A percentile compares a stretch with the other conserved stretches of the same genome.
Conservation (phyloP, 1,140 invertebrate genomes). For the Zeugodacus cucurbitae region DNA sequence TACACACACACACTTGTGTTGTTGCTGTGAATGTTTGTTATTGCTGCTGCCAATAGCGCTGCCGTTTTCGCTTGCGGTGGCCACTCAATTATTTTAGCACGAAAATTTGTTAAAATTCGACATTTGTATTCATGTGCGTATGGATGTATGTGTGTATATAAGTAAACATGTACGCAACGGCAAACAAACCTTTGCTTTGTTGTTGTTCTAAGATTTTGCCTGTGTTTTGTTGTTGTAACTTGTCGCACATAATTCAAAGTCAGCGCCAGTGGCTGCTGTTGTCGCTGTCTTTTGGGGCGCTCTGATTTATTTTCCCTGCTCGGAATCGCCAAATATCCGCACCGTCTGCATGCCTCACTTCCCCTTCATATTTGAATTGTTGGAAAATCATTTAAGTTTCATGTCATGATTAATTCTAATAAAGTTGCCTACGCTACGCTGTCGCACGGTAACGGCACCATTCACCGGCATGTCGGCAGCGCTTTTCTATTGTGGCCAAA, state of each 20-base stretch:
- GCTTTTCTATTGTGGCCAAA: not conserved
- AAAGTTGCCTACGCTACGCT: not conserved
- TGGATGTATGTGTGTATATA: not conserved
- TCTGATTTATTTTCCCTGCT: slow-evolving; percentile 5
- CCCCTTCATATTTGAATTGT: not conserved
- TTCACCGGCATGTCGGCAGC: not conserved
- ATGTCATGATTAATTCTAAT: slow-evolving; percentile 16
- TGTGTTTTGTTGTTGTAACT: not conserved
- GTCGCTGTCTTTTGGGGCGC: not conserved
- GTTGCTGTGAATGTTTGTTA: not conserved
- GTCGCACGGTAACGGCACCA: not conserved
- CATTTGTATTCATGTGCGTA: not conserved
- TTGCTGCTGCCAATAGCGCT: not conserved
- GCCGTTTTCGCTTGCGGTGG: not conserved
- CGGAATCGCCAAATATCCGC: not conserved
- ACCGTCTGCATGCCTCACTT: not conserved
- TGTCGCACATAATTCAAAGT: not conserved
- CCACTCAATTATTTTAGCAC: slow-evolving; percentile 10
- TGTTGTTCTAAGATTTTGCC: not conserved
- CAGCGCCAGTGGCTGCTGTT: not conserved
- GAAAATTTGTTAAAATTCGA: slow-evolving; percentile 21
- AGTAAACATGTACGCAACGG: not conserved
- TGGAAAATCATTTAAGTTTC: not conserved
- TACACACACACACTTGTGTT: not conserved
- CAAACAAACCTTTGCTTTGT: not conserved